Percentiles rank a stretch among this genome's conserved stretches.
Evolutionary conservation across 2,888 invertebrate species (phyloP).

Genomic region (Trissolcus brochymenae): DNA sequence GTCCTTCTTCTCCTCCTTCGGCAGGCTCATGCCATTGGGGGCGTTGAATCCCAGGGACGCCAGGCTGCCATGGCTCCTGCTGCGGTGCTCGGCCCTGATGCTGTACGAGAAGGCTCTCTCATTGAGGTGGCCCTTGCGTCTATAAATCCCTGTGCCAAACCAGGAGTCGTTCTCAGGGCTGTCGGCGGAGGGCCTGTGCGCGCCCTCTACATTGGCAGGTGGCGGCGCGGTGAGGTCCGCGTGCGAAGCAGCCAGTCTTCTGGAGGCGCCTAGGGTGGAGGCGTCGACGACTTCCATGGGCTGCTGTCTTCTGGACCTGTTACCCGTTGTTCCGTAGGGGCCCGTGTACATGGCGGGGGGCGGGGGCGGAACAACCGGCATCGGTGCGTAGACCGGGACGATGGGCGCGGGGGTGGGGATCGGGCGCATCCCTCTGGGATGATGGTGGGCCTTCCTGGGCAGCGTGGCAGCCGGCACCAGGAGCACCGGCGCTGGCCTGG

Average conservation of each 20-base stretch:
- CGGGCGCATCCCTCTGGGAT: slow-evolving; percentile 73
- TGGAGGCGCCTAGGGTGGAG: slow-evolving; percentile 66
- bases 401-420: slow-evolving; percentile 77
- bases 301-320: slow-evolving; percentile 68
- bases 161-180: slow-evolving; percentile 78
- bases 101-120: slow-evolving; percentile 96
- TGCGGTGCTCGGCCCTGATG: slow-evolving; percentile 94
- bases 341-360: slow-evolving; percentile 80
- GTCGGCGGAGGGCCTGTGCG: slow-evolving; percentile 61
- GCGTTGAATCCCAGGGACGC: slow-evolving; percentile 93
- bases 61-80: slow-evolving; percentile 93
- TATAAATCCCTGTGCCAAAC: slow-evolving; percentile 89
- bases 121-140: slow-evolving; percentile 93
- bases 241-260: slow-evolving; percentile 71
- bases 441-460: slow-evolving; percentile 74
- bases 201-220: slow-evolving; percentile 27
- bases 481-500: slow-evolving; percentile 74
- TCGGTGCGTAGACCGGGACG: slow-evolving; percentile 75
- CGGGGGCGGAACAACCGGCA: slow-evolving; percentile 80
- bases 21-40: slow-evolving; percentile 77
- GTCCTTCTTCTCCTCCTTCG: slow-evolving; percentile 84
- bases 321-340: slow-evolving; percentile 78
- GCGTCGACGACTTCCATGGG: slow-evolving; percentile 56
- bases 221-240: slow-evolving; percentile 69
- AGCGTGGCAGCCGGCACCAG: slow-evolving; percentile 80